These are phyloP conservation scores for Gila orcuttii DNA, from an alignment of 2,113 vertebrate species.

Conservation along the genomic window DNA sequence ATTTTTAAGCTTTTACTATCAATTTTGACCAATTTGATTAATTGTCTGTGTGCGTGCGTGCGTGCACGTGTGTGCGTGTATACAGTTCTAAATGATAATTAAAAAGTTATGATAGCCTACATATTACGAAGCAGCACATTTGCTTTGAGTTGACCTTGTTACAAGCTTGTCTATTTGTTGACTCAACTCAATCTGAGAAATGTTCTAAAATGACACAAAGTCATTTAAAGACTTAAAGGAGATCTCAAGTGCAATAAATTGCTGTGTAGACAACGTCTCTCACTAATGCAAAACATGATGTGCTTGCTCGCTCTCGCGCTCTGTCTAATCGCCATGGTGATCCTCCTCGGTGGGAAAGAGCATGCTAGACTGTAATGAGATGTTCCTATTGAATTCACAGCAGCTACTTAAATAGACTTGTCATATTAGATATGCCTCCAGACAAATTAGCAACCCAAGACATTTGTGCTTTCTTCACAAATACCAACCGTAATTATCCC, in stretches of 20 bases:
- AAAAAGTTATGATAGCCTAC: neutral
- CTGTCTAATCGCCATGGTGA: conserved; percentile 61
- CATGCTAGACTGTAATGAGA: conserved; percentile 61
- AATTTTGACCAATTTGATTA: too few species aligned
- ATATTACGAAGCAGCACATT: neutral
- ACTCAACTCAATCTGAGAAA: conserved; percentile 22
- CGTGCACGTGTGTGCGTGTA: too few species aligned
- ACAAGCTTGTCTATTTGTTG: neutral
- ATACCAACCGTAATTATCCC: conserved; percentile 56
- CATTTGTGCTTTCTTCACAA: conserved; percentile 55
- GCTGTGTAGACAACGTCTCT: conserved; percentile 44
- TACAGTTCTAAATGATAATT: too few species aligned
- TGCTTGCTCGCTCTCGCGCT: conserved; percentile 28
- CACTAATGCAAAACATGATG: conserved; percentile 45
- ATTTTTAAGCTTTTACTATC: neutral
- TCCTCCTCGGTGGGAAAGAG: conserved; percentile 39
- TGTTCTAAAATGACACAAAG: conserved; percentile 5
- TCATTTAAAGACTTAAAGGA: conserved; percentile 20
- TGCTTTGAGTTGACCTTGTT: neutral
- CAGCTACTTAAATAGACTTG: conserved; percentile 60
- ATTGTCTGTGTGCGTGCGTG: too few species aligned
- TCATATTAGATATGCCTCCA: conserved; percentile 59
- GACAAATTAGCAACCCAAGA: conserved; percentile 63
- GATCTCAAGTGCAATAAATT: conserved; percentile 50
- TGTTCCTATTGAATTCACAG: conserved; percentile 61